Conservation (phyloP, 2,113 vertebrate genomes). For the Salminus brasiliensis region DNA sequence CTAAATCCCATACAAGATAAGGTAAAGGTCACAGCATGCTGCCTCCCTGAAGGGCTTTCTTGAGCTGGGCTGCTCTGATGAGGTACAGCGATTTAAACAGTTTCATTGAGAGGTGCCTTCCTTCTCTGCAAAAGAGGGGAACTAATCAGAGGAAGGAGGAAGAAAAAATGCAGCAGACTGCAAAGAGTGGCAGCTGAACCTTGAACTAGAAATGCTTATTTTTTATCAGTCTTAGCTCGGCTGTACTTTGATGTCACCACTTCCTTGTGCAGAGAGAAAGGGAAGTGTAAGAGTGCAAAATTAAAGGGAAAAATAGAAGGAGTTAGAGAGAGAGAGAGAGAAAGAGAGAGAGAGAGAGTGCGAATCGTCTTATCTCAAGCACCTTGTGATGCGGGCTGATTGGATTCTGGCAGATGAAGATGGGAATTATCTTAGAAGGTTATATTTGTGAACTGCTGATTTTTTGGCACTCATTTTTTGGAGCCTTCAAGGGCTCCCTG, state of each 20-base stretch:
- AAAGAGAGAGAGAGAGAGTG: background rate
- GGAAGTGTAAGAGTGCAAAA: background rate
- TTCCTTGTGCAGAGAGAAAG: background rate
- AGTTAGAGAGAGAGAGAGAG: background rate
- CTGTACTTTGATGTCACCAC: background rate
- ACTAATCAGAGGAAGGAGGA: conserved; percentile 33
- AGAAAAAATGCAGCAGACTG: background rate
- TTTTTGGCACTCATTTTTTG: conserved; percentile 40
- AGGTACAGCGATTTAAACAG: conserved; percentile 44
- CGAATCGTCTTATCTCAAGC: conserved; percentile 48
- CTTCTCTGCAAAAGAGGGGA: conserved; percentile 26
- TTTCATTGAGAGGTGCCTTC: conserved; percentile 37
- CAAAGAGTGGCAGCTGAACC: background rate
- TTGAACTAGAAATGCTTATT: background rate
- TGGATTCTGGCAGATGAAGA: conserved; percentile 54
- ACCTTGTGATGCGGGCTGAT: background rate
- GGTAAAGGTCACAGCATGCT: conserved; percentile 55
- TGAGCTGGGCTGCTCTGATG: conserved; percentile 39
- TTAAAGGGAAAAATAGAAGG: background rate
- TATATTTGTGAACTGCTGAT: conserved; percentile 62
- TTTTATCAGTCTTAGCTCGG: background rate
- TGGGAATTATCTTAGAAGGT: conserved; percentile 72
- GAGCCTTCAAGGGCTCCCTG: conserved; percentile 63
- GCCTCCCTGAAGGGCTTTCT: conserved; percentile 43
- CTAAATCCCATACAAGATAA: conserved; percentile 57